Evolutionary conservation across 2,888 invertebrate species (phyloP).

Genomic region (Drosophila atroscutellata): DNA sequence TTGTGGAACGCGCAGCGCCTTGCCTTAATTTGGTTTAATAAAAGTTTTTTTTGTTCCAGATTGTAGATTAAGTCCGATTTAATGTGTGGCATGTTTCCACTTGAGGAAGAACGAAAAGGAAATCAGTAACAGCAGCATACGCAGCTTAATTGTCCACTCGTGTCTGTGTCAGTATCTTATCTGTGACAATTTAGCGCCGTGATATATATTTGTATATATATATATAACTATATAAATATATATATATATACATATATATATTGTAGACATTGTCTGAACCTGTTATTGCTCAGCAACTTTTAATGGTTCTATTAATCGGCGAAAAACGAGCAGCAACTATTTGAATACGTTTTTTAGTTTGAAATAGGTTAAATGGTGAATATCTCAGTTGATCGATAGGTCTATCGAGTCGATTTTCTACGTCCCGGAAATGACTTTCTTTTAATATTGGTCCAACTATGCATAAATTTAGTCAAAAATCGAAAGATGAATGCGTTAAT

Average conservation of each 20-base stretch:
- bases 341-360: not conserved
- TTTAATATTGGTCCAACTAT: not conserved
- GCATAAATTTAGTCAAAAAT: not conserved
- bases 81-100: conserved; percentile 34
- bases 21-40: conserved; percentile 62
- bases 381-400: not conserved
- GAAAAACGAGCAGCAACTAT: not conserved
- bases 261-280: not conserved
- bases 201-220: not conserved
- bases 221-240: not conserved
- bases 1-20: conserved; percentile 11
- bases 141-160: conserved; percentile 60
- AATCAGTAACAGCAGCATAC: conserved; percentile 27
- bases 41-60: conserved; percentile 14
- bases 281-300: not conserved
- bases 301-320: not conserved
- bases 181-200: conserved; percentile 31
- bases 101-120: conserved; percentile 1
- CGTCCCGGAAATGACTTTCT: not conserved
- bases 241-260: not conserved
- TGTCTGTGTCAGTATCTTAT: conserved; percentile 13
- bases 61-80: conserved; percentile 7
- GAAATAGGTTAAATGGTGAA: too few relatives aligned
- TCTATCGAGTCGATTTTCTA: not conserved
- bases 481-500: not conserved